Base-by-base conservation (phyloP, 2,797 vertebrate genomes). In the Mus caroli region DNA sequence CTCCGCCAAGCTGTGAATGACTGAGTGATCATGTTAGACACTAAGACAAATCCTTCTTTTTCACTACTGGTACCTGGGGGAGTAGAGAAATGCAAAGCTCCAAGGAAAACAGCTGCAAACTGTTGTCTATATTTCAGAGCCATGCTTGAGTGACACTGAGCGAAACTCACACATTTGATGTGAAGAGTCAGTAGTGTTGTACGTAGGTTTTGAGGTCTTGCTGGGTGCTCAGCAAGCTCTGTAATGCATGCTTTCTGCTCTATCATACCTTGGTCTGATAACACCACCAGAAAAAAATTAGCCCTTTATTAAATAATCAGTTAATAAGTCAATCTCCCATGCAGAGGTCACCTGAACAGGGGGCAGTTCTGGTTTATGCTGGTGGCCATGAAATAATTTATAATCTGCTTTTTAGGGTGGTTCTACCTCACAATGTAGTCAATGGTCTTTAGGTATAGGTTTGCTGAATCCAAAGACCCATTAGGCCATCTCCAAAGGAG, bases 171-270 rank as follows among this genome's bases (percentile, higher is more conserved):
- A n/a, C 20, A 8, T 37, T 77, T 10, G 60, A 46, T 56, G 12
- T 28, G 1, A 24, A 64, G 15, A 1, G 2, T 86, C 75, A 20
- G 0, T 17, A 3, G 28, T 9, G 1, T 1, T 31, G 14, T 46
- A 13, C 17, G 15, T 40, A 8, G 19, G 7, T 24, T 15, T 67
- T 60, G 34, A 10, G 26, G 12, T 13, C 31, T 34, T 46, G 3
- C 52, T 26, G 11, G 17, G 56, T 56, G 19, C 50, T 34, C 19
- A 37, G 69, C 54, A 40, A 13, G 14, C 15, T 14, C 67, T 76
- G 12, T 6, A 34, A 40, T 15, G 52, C 19, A 37, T 80, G 52
- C 31, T 26, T 78, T 60, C 84, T 52, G 34, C 22, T 31, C 28
- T 46, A 0, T 22, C 3, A 13, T 17, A 60, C 40, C 31, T 26